Conservation (phyloP, 2,888 invertebrate species). For the Epirrhoe tristata region DNA sequence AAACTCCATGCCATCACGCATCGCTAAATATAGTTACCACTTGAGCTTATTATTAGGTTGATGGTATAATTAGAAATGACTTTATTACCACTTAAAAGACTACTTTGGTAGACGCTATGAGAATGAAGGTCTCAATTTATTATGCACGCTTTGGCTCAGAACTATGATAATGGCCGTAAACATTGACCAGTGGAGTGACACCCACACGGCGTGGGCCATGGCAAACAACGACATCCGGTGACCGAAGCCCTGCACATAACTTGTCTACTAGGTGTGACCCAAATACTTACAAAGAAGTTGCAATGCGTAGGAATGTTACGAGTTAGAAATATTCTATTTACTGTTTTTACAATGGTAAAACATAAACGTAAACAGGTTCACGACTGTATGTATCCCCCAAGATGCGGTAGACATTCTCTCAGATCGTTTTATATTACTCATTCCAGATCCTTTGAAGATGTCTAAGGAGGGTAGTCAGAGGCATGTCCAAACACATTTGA, state of each 20-base stretch:
- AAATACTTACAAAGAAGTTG: constrained; percentile 47
- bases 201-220: constrained; percentile 66
- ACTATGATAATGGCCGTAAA: constrained; percentile 40
- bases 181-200: constrained; percentile 41
- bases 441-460: too few relatives aligned
- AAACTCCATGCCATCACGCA: constrained; percentile 61
- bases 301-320: constrained; percentile 44
- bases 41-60: constrained; percentile 61
- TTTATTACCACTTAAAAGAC: constrained; percentile 53
- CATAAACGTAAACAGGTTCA: too few relatives aligned
- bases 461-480: too few relatives aligned
- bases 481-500: too few relatives aligned
- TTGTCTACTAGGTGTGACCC: constrained; percentile 59
- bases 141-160: constrained; percentile 33
- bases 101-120: constrained; percentile 16
- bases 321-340: constrained; percentile 29
- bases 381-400: too few relatives aligned
- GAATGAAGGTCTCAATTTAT: constrained; percentile 30
- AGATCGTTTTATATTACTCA: too few relatives aligned
- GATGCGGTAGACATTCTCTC: too few relatives aligned
- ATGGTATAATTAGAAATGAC: constrained; percentile 61
- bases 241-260: constrained; percentile 60
- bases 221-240: constrained; percentile 80
- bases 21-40: constrained; percentile 69
- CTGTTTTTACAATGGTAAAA: constrained; percentile 9